Conservation (phyloP, 2,113 vertebrate species). For the Colinus virginianus region DNA sequence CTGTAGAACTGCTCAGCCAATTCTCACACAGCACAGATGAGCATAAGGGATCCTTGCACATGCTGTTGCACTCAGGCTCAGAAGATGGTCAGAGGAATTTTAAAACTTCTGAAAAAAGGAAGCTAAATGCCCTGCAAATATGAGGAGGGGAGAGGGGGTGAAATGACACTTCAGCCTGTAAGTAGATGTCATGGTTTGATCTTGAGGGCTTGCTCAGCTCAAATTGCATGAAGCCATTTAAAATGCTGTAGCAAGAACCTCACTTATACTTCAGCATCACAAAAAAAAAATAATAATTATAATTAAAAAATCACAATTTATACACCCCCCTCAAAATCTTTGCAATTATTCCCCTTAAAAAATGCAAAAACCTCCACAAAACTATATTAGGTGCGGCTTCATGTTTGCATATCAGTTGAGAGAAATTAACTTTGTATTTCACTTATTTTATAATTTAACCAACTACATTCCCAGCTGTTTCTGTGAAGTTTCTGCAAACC, state of each 20-base stretch:
- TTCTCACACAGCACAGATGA: not conserved
- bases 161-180: not conserved
- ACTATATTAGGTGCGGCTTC: not conserved
- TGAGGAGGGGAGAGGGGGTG: not conserved
- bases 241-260: not conserved
- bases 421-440: not conserved
- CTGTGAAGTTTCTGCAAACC: conserved; percentile 16
- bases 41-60: not conserved
- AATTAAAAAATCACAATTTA: not conserved
- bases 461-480: not conserved
- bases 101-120: not conserved
- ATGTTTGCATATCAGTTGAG: not conserved
- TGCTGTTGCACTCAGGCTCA: not conserved
- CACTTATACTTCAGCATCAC: not conserved
- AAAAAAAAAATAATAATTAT: not conserved
- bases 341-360: not conserved
- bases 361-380: not conserved
- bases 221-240: not conserved
- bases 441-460: not conserved
- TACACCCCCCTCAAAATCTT: not conserved
- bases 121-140: not conserved
- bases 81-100: not conserved
- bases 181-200: not conserved
- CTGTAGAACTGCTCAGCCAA: not conserved
- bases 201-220: not conserved